phyloP scores from a whole-genome alignment of 2,113 vertebrate species.

The Trematocara nigrifrons region DNA sequence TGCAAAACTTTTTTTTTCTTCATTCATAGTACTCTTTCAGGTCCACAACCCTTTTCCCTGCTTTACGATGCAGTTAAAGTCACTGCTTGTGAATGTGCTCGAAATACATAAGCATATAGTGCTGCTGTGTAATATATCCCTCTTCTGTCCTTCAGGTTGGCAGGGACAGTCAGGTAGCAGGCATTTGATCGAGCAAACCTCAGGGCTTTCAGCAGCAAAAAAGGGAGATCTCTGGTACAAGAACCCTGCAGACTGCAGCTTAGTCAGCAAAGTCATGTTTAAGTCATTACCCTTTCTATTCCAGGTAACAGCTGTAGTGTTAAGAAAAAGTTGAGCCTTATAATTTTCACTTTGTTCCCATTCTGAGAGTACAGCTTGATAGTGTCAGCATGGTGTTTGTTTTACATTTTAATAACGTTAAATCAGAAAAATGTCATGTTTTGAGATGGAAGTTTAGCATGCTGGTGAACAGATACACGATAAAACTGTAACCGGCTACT shows the following conservation, averaged over 20 bases:
- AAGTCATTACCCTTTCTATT: neutral
- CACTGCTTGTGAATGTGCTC: neutral
- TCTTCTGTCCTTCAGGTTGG: conserved; percentile 3
- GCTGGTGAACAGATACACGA: neutral
- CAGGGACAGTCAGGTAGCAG: conserved; percentile 24
- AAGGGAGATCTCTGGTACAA: neutral
- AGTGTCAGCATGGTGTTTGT: neutral
- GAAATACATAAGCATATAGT: neutral
- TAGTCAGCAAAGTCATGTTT: neutral
- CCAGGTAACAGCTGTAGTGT: conserved; percentile 13
- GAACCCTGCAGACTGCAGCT: neutral
- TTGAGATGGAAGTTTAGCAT: neutral
- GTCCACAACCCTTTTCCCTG: neutral
- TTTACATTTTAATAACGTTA: neutral
- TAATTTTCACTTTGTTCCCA: neutral
- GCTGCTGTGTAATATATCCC: neutral
- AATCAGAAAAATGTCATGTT: neutral
- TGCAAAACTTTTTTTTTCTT: neutral
- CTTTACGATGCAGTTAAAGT: neutral
- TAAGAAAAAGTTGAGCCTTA: neutral
- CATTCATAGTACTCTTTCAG: neutral
- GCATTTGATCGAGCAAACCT: neutral
- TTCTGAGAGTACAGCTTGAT: neutral
- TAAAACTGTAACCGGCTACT: neutral
- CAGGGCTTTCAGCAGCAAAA: conserved; percentile 3